These are phyloP conservation scores for Labeo rohita DNA, from an alignment of 2,113 vertebrate genomes.

Conservation along the genomic window DNA sequence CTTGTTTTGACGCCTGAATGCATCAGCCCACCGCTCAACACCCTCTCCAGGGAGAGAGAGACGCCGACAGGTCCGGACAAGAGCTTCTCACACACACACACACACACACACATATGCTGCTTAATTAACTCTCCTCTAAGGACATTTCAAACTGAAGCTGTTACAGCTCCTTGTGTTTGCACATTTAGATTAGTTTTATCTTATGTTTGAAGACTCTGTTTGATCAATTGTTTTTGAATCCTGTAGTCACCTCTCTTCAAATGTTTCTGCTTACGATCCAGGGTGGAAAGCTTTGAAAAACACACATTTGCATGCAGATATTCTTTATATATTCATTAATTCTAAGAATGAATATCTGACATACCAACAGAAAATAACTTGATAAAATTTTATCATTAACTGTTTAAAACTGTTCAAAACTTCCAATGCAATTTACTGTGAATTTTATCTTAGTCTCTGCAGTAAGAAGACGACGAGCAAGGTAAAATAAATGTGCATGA, in stretches of 20 bases:
- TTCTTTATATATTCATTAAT: background rate
- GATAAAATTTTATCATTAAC: background rate
- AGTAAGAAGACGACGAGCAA: slow-evolving; percentile 36
- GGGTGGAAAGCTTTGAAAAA: background rate
- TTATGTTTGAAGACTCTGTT: background rate
- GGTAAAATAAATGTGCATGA: slow-evolving; percentile 22
- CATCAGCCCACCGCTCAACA: background rate
- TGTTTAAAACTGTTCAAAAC: background rate
- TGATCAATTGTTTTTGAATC: background rate
- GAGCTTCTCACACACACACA: slow-evolving; percentile 2
- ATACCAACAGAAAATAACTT: background rate
- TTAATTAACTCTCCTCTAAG: background rate
- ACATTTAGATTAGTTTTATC: background rate
- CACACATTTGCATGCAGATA: background rate
- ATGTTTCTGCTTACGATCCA: background rate
- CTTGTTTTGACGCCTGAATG: slow-evolving; percentile 65
- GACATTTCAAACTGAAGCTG: background rate
- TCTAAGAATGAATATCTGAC: background rate
- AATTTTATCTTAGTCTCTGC: background rate
- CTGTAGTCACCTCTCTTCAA: background rate
- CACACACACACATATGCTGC: slow-evolving; percentile 20
- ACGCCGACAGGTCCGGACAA: slow-evolving; percentile 67
- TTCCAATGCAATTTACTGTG: background rate
- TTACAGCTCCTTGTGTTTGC: background rate
- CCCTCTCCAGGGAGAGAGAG: slow-evolving; percentile 45